A percentile compares a stretch with the other conserved stretches of the same genome.
Conservation (phyloP, 2,113 vertebrate genomes). For the Leptobrachium ailaonicum region DNA sequence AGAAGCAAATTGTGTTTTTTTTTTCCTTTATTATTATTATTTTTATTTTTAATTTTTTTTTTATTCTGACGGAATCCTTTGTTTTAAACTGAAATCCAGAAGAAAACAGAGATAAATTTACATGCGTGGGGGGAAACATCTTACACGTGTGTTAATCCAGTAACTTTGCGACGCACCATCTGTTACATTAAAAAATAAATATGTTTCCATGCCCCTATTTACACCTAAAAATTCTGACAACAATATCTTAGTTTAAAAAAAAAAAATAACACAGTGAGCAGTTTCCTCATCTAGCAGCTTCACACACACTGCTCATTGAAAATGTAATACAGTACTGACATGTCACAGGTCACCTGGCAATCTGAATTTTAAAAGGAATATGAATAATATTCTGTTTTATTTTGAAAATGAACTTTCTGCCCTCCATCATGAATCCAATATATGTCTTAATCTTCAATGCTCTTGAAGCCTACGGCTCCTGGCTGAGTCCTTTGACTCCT, state of each 20-base stretch:
- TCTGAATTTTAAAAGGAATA: conserved; percentile 99
- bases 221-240: conserved; percentile 73
- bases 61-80: background rate
- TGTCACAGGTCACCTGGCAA: conserved; percentile 99
- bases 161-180: conserved; percentile 61
- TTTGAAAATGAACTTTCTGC: conserved; percentile 99
- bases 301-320: conserved; percentile 92
- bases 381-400: conserved; percentile 99
- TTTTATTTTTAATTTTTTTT: conserved; percentile 10
- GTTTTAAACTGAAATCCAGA: background rate
- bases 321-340: conserved; percentile 98
- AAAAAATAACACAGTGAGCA: conserved; percentile 59
- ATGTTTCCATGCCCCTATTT: conserved; percentile 69
- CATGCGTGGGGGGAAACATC: conserved; percentile 52
- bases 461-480: conserved; percentile 94
- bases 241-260: conserved; percentile 64
- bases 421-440: conserved; percentile 99
- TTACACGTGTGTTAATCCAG: conserved; percentile 54
- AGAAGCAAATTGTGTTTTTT: conserved; percentile 65
- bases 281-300: conserved; percentile 70
- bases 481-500: conserved; percentile 95
- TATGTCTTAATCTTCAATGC: conserved; percentile 99
- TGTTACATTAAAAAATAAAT: conserved; percentile 77
- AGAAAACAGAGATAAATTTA: conserved; percentile 52
- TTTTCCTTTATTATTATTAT: conserved; percentile 26